These are phyloP conservation scores for Eleginops maclovinus DNA, from an alignment of 2,113 vertebrate species.

Conservation along the genomic window DNA sequence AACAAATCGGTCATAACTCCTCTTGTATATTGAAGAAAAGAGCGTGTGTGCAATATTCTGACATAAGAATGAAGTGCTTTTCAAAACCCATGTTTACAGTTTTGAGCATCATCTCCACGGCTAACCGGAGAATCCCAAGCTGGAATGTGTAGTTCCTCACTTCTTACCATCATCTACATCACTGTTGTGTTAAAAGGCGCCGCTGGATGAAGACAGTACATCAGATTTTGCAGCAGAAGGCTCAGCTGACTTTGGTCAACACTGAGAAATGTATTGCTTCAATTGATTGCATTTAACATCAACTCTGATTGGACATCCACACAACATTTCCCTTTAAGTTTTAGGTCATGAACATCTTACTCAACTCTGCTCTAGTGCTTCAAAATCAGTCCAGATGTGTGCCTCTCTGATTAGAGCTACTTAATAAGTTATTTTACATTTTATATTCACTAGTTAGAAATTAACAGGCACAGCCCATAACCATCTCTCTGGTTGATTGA, in stretches of 20 bases:
- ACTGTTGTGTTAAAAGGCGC: no score
- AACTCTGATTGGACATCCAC: no score
- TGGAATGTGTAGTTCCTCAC: no score
- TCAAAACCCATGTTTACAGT: background rate
- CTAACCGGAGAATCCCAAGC: no score
- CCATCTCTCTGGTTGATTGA: slow-evolving; percentile 32
- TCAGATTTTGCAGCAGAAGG: no score
- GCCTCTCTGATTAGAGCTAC: slow-evolving; percentile 13
- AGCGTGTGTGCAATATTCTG: background rate
- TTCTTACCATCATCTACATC: no score
- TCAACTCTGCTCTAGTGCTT: background rate
- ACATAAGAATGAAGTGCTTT: background rate
- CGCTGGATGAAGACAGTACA: no score
- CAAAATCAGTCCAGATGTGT: background rate
- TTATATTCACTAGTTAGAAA: slow-evolving; percentile 14
- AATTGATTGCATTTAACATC: no score
- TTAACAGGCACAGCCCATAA: slow-evolving; percentile 50
- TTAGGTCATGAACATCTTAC: background rate
- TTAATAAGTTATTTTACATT: slow-evolving; percentile 35
- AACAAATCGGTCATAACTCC: no score
- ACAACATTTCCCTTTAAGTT: background rate
- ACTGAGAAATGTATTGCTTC: no score
- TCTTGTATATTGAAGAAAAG: background rate
- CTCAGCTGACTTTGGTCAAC: no score
- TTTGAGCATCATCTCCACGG: no score